These are phyloP conservation scores for Liodrosophila aerea DNA, from an alignment of 2,888 invertebrate species.

Conservation along the genomic window DNA sequence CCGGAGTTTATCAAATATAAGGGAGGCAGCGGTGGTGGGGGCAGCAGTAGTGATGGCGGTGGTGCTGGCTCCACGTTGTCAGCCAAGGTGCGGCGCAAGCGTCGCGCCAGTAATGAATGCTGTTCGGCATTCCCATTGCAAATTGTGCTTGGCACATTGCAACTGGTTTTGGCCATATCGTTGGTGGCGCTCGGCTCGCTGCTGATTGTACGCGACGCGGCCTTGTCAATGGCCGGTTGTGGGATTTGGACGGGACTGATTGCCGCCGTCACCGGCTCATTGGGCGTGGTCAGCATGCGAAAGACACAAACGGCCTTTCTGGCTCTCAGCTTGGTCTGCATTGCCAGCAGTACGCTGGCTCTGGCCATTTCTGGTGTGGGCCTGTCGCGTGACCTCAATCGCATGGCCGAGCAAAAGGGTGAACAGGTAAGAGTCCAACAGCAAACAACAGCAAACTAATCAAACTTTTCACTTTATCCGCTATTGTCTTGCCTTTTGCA, in stretches of 20 bases:
- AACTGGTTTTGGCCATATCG: conserved; percentile 79
- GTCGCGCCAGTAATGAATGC: conserved; percentile 63
- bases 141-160: conserved; percentile 80
- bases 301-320: conserved; percentile 82
- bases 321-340: conserved; percentile 81
- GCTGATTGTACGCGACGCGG: conserved; percentile 80
- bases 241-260: conserved; percentile 82
- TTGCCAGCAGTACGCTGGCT: conserved; percentile 82
- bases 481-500: not conserved
- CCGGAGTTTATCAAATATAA: conserved; percentile 80
- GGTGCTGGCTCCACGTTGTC: conserved; percentile 53
- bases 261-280: conserved; percentile 81
- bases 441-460: not conserved
- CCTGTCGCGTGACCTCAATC: conserved; percentile 81
- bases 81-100: conserved; percentile 47
- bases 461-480: conserved; percentile 17
- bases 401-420: conserved; percentile 69
- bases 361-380: conserved; percentile 82
- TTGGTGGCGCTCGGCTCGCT: conserved; percentile 81
- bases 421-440: conserved; percentile 54
- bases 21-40: conserved; percentile 52
- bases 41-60: conserved; percentile 34
- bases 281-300: conserved; percentile 82
- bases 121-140: conserved; percentile 79
- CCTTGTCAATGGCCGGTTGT: conserved; percentile 80